phyloP scores from a whole-genome alignment of 2,888 invertebrate species.

The Xestia ashworthii region DNA sequence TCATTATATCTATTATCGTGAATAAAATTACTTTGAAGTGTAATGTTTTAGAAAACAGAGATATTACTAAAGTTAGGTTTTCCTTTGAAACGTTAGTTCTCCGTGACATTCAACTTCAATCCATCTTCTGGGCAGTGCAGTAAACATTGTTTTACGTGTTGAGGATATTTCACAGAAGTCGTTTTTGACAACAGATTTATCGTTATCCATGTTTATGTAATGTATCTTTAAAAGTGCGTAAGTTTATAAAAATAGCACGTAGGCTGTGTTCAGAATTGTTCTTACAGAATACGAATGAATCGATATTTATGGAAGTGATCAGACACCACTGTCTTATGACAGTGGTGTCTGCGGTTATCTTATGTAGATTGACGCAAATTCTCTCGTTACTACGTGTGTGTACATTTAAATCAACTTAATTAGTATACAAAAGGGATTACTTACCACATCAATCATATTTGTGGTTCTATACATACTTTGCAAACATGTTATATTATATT shows the following conservation, averaged over 20 bases:
- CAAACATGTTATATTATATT: conserved; percentile 38
- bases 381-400: conserved; percentile 66
- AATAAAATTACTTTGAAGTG: background rate
- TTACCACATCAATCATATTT: conserved; percentile 45
- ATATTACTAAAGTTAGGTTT: conserved; percentile 4
- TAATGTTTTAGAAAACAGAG: background rate
- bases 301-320: conserved; percentile 68
- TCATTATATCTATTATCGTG: background rate
- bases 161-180: conserved; percentile 18
- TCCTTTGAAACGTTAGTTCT: background rate
- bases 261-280: conserved; percentile 43
- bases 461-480: conserved; percentile 31
- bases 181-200: conserved; percentile 8
- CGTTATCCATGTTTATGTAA: conserved; percentile 38
- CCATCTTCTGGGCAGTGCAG: background rate
- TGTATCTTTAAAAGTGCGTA: conserved; percentile 37
- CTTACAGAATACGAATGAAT: conserved; percentile 69
- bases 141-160: conserved; percentile 20
- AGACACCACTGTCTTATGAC: conserved; percentile 70
- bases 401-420: conserved; percentile 62
- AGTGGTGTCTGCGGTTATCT: conserved; percentile 64
- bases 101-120: conserved; percentile 41
- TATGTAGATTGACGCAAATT: conserved; percentile 70
- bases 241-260: conserved; percentile 44
- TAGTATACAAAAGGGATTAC: conserved; percentile 47